A percentile compares a stretch with the other conserved stretches of the same genome.
Evolutionary conservation across 2,888 invertebrate species (phyloP).

Genomic region (Drosophila rellima): DNA sequence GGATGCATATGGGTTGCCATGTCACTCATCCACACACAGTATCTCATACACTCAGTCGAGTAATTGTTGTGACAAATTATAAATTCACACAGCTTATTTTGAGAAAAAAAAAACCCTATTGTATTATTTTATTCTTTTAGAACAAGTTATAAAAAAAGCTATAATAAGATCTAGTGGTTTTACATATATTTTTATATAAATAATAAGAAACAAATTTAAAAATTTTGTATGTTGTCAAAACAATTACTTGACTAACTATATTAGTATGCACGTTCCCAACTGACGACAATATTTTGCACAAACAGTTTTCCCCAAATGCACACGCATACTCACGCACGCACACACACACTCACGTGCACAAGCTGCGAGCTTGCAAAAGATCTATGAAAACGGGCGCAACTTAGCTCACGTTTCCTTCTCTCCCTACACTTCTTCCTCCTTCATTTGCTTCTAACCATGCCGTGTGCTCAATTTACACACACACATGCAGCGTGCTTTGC

Average conservation of each 20-base stretch:
- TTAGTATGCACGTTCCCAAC: slow-evolving; percentile 29
- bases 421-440: slow-evolving; percentile 54
- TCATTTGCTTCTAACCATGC: slow-evolving; percentile 58
- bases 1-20: slow-evolving; percentile 41
- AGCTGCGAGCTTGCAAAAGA: slow-evolving; percentile 57
- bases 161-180: not conserved
- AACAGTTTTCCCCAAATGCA: slow-evolving; percentile 51
- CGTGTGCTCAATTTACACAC: slow-evolving; percentile 72
- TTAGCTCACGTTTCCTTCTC: slow-evolving; percentile 39
- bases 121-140: not conserved
- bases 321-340: slow-evolving; percentile 16
- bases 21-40: too few species aligned
- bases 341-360: slow-evolving; percentile 7
- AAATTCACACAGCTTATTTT: not conserved
- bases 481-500: slow-evolving; percentile 6
- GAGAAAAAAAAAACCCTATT: not conserved
- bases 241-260: not conserved
- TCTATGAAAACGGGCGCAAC: slow-evolving; percentile 64
- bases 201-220: not conserved
- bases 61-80: not conserved
- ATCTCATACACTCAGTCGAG: not conserved
- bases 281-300: slow-evolving; percentile 45
- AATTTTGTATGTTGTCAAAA: not conserved
- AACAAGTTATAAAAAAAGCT: not conserved
- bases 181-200: not conserved